These are phyloP conservation scores for Drosophila repletoides DNA, from an alignment of 1,140 invertebrate species.

Conservation along the genomic window DNA sequence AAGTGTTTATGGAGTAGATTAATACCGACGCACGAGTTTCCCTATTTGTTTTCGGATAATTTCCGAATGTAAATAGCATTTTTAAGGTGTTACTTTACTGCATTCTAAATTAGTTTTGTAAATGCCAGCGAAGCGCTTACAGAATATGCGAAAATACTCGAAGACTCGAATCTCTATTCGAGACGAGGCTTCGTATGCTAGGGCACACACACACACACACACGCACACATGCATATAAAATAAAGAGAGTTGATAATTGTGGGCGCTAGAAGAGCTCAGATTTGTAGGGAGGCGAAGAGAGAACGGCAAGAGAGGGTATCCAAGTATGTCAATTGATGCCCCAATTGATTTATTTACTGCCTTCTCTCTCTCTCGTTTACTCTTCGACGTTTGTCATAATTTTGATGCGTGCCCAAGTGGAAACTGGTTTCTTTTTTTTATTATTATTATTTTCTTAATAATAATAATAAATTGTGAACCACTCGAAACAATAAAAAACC, in stretches of 20 bases:
- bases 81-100: constrained; percentile 18
- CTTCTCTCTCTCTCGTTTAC: too few relatives aligned
- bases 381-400: constrained; percentile 12
- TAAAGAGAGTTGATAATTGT: background rate
- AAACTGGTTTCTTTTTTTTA: constrained; percentile 4
- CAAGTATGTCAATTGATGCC: constrained; percentile 25
- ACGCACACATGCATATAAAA: too few relatives aligned
- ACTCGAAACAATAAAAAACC: constrained; percentile 14
- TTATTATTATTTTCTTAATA: background rate
- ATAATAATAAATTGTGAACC: constrained; percentile 2
- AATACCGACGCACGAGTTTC: background rate
- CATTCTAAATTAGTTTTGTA: constrained; percentile 6
- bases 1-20: too few relatives aligned
- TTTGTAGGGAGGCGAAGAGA: background rate
- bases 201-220: too few relatives aligned
- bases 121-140: background rate
- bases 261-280: background rate
- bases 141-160: background rate
- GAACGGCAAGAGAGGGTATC: constrained; percentile 1
- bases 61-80: background rate
- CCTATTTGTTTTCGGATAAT: background rate
- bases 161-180: too few relatives aligned
- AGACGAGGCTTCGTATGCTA: too few relatives aligned
- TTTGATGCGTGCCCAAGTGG: constrained; percentile 21
- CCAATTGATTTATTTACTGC: constrained; percentile 36